phyloP scores from a whole-genome alignment of 2,113 vertebrate genomes.

The Lanius ludovicianus region DNA sequence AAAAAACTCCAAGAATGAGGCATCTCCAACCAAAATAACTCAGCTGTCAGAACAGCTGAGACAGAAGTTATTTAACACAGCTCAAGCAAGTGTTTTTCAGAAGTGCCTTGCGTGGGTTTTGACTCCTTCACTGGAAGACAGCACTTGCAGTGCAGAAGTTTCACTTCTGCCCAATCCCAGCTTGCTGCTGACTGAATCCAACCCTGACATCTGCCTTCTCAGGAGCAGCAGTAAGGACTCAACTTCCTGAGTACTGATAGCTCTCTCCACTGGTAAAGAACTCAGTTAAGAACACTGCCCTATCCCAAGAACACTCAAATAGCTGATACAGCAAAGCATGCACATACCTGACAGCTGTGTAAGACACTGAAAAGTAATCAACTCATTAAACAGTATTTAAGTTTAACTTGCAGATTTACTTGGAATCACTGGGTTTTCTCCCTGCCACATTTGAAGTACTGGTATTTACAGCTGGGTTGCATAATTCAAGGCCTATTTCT shows the following conservation, averaged over 20 bases:
- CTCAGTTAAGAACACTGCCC: background rate
- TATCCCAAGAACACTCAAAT: background rate
- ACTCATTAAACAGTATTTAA: background rate
- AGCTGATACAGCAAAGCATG: background rate
- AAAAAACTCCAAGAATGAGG: background rate
- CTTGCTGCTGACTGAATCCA: background rate
- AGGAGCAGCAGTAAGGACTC: background rate
- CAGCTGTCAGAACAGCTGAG: background rate
- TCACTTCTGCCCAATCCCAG: background rate
- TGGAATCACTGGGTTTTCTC: background rate
- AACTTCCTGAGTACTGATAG: background rate
- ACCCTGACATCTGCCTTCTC: background rate
- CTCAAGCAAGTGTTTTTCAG: background rate
- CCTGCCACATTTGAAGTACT: background rate
- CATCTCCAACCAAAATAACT: background rate
- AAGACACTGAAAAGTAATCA: background rate
- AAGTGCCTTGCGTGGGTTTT: background rate
- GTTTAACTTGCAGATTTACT: background rate
- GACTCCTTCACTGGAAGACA: background rate
- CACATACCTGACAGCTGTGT: background rate
- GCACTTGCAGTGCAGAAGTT: background rate
- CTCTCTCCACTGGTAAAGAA: background rate
- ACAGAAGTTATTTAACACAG: background rate
- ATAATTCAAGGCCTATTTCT: background rate
- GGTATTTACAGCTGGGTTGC: background rate